Conservation (phyloP, 2,113 vertebrate species). For the Bubo scandiacus region DNA sequence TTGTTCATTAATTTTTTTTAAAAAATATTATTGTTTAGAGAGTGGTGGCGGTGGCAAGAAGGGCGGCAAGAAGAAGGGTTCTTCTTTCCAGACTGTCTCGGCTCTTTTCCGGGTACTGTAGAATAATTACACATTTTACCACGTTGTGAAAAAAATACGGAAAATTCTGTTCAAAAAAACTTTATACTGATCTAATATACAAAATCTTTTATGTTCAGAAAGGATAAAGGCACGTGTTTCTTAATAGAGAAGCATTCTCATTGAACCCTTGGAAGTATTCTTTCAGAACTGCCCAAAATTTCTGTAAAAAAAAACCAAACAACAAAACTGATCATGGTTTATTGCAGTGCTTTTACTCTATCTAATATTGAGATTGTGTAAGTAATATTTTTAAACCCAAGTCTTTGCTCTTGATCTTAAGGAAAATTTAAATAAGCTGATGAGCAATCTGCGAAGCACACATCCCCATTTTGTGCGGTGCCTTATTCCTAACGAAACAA, state of each 20-base stretch:
- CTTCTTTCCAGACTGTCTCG: constrained; percentile 95
- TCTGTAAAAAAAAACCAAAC: neutral
- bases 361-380: neutral
- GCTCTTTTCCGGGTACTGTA: constrained; percentile 86
- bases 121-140: neutral
- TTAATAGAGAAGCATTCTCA: neutral
- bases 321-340: neutral
- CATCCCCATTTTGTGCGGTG: constrained; percentile 62
- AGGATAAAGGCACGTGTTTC: neutral
- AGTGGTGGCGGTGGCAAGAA: constrained; percentile 76
- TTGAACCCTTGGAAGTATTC: neutral
- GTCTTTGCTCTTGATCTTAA: constrained; percentile 14
- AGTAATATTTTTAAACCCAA: neutral
- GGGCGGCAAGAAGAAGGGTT: constrained; percentile 91
- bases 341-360: neutral
- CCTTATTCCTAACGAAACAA: constrained; percentile 62
- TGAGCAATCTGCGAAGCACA: constrained; percentile 59
- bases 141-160: neutral
- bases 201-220: neutral
- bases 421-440: constrained; percentile 66
- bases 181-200: neutral
- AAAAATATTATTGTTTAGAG: neutral
- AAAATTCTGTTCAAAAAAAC: neutral
- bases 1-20: neutral
- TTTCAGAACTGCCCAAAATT: neutral